Percentiles rank a stretch among this genome's conserved stretches.
These are phyloP conservation scores for Epizoanthus stellaris DNA, from an alignment of 92 coral and sea anemone genomes.

Conservation along the genomic window DNA sequence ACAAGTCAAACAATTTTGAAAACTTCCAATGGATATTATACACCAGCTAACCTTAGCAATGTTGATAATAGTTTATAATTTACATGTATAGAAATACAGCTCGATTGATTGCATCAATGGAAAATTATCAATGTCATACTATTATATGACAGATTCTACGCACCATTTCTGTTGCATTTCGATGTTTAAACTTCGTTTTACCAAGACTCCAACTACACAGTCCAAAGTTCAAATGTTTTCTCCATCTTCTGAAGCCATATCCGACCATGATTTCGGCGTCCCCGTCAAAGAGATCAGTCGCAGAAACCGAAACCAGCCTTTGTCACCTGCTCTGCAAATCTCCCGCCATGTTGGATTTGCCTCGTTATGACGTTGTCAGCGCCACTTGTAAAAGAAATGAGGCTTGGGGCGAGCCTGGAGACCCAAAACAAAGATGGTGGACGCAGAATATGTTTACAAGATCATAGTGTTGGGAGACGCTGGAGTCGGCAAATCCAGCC, in stretches of 20 bases:
- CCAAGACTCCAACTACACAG: not conserved
- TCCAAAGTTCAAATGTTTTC: not conserved
- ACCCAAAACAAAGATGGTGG: conserved; percentile 62
- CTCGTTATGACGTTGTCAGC: not conserved
- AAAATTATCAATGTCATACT: no score
- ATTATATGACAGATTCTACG: not conserved
- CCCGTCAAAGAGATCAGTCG: not conserved
- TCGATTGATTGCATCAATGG: no score
- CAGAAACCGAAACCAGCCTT: not conserved
- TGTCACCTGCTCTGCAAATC: not conserved
- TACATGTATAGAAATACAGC: no score
- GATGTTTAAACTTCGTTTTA: conserved; percentile 9
- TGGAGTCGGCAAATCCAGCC: conserved; percentile 96
- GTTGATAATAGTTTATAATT: no score
- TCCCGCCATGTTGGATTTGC: conserved; percentile 48
- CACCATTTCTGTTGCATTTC: conserved; percentile 5
- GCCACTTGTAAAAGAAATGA: not conserved
- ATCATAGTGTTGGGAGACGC: conserved; percentile 87
- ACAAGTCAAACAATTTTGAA: no score
- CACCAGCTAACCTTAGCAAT: no score
- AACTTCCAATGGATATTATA: no score
- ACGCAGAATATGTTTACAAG: conserved; percentile 78
- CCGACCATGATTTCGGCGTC: not conserved
- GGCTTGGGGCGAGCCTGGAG: not conserved
- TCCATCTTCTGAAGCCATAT: conserved; percentile 12